phyloP scores from a whole-genome alignment of 2,888 invertebrate genomes.

The Netelia fuscicornis region DNA sequence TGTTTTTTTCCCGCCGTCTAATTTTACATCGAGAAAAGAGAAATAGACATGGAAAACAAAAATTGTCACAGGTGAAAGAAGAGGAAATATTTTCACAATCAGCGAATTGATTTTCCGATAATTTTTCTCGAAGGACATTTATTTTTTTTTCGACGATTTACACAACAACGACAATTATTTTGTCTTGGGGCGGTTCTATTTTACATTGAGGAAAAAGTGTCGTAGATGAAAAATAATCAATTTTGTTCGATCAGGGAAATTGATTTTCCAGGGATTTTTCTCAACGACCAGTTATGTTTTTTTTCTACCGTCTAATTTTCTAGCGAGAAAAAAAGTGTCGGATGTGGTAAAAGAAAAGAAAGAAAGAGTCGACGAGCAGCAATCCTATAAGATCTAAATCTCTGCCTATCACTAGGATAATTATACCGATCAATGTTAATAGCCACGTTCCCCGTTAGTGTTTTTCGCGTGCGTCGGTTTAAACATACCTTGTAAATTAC shows the following conservation, averaged over 20 bases:
- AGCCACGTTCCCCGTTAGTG: constrained; percentile 8
- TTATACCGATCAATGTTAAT: constrained; percentile 56
- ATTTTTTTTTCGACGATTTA: not conserved
- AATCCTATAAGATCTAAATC: constrained; percentile 21
- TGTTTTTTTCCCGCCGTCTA: not conserved
- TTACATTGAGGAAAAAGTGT: no score
- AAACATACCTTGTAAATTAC: constrained; percentile 36
- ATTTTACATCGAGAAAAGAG: not conserved
- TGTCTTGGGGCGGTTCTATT: no score
- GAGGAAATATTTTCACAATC: no score
- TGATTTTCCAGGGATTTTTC: not conserved
- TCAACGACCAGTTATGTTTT: not conserved
- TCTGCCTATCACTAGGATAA: constrained; percentile 40
- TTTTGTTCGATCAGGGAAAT: no score
- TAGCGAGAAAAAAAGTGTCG: not conserved
- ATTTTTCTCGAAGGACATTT: no score
- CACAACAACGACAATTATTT: no score
- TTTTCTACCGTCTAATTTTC: not conserved
- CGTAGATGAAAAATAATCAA: no score
- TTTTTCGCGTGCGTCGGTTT: constrained; percentile 16
- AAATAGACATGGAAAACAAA: no score
- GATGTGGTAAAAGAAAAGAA: not conserved
- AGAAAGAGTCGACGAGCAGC: constrained; percentile 2
- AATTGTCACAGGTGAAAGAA: no score
- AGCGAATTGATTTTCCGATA: no score